A percentile compares a stretch with the other conserved stretches of the same genome.
Evolutionary conservation across 2,113 vertebrate species (phyloP).

Genomic region (Hippocampus guttulatus): DNA sequence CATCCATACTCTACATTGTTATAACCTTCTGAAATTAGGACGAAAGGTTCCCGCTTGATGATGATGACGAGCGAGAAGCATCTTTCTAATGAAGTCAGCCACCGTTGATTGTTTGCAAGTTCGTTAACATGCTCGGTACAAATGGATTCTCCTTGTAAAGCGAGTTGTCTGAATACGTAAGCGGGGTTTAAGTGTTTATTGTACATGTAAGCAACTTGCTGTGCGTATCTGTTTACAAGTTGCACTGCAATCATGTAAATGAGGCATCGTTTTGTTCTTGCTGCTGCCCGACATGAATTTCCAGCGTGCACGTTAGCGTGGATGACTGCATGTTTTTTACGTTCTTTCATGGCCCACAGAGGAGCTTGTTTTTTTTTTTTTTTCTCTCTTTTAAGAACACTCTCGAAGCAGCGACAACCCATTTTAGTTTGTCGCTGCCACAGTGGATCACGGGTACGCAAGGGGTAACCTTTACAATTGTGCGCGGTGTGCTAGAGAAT

Average conservation of each 20-base stretch:
- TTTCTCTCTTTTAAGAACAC: background rate
- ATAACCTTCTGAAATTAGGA: background rate
- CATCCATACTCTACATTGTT: too few relatives aligned
- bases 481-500: conserved; percentile 7
- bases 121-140: conserved; percentile 12
- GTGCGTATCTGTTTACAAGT: conserved; percentile 42
- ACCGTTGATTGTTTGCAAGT: background rate
- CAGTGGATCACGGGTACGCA: background rate
- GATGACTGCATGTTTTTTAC: conserved; percentile 30
- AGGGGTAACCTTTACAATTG: background rate
- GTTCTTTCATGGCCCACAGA: conserved; percentile 20
- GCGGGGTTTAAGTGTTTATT: conserved; percentile 27
- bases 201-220: conserved; percentile 20
- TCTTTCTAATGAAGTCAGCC: background rate
- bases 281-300: conserved; percentile 24
- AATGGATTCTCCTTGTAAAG: conserved; percentile 45
- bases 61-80: background rate
- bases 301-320: conserved; percentile 22
- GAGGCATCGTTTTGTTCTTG: conserved; percentile 32
- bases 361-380: conserved; percentile 13
- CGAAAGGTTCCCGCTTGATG: background rate
- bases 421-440: conserved; percentile 12
- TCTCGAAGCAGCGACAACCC: background rate
- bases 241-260: conserved; percentile 46
- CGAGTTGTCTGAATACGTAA: conserved; percentile 40